A percentile compares a stretch with the other conserved stretches of the same genome.
Evolutionary conservation across 2,888 invertebrate species (phyloP).

Genomic region (Lagria hirta): DNA sequence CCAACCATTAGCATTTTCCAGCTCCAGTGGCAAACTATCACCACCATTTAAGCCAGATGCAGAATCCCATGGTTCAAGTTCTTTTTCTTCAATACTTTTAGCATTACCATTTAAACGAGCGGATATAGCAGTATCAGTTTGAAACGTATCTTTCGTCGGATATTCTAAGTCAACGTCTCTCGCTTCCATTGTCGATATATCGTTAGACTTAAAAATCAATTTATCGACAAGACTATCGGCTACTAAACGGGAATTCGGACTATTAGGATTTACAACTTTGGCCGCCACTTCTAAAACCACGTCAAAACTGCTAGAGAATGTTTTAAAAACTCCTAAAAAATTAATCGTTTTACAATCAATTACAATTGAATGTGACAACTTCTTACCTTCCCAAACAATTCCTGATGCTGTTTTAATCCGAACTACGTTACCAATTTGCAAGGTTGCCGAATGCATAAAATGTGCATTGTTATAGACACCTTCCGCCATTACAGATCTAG

Average conservation of each 20-base stretch:
- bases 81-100: conserved; percentile 65
- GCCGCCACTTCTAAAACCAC: conserved; percentile 85
- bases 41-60: conserved; percentile 61
- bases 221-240: conserved; percentile 75
- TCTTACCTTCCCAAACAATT: conserved; percentile 76
- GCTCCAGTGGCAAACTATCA: conserved; percentile 64
- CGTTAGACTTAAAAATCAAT: conserved; percentile 80
- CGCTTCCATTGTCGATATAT: conserved; percentile 81
- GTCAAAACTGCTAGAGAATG: conserved; percentile 87
- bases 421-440: conserved; percentile 81
- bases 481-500: conserved; percentile 71
- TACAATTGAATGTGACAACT: conserved; percentile 2
- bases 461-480: conserved; percentile 88
- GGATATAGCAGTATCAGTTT: conserved; percentile 87
- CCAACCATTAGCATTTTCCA: conserved; percentile 91
- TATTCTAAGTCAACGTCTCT: conserved; percentile 86
- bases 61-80: conserved; percentile 88
- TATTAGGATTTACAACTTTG: conserved; percentile 70
- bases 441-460: conserved; percentile 87
- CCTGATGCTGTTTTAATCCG: conserved; percentile 83
- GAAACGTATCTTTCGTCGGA: conserved; percentile 84
- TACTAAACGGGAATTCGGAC: conserved; percentile 55
- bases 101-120: conserved; percentile 59
- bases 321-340: conserved; percentile 68
- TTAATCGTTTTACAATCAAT: not conserved